Conservation (phyloP, 2,888 invertebrate species). For the Odiellus spinosus region DNA sequence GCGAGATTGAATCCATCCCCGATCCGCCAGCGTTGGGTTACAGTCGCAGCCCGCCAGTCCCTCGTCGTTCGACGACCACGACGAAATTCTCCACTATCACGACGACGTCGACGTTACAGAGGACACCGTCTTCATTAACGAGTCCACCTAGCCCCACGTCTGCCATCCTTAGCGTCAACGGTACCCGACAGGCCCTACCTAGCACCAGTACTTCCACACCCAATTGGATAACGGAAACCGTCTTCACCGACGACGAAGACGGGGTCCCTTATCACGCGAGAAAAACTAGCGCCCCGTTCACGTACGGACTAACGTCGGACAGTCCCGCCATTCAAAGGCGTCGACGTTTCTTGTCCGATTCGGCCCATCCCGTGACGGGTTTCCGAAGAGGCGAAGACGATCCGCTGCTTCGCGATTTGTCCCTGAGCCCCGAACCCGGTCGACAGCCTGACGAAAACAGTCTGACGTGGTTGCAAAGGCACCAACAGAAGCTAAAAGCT, state of each 20-base stretch:
- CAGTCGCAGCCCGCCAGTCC: slow-evolving; percentile 17
- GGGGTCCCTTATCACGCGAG: slow-evolving; percentile 72
- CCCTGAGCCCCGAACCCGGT: not conserved
- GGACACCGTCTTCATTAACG: too few relatives aligned
- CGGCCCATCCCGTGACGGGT: not conserved
- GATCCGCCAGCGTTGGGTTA: slow-evolving; percentile 26
- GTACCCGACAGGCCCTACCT: not conserved
- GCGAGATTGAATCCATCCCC: slow-evolving; percentile 68
- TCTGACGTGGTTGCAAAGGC: slow-evolving; percentile 62
- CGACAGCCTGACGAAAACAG: slow-evolving; percentile 27
- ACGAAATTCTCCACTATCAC: slow-evolving; percentile 12
- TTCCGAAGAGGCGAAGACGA: not conserved
- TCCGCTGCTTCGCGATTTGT: not conserved
- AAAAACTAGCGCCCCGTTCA: slow-evolving; percentile 72
- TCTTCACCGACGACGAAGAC: slow-evolving; percentile 15
- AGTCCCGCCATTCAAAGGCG: slow-evolving; percentile 17
- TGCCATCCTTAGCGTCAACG: not conserved
- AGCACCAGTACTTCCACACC: not conserved
- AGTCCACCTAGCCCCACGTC: not conserved
- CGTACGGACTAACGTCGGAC: slow-evolving; percentile 47
- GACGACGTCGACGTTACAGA: slow-evolving; percentile 5
- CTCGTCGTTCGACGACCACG: slow-evolving; percentile 9
- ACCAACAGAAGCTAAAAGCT: slow-evolving; percentile 63
- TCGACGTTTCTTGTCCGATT: slow-evolving; percentile 1
- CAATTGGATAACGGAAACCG: slow-evolving; percentile 5